Evolutionary conservation across 2,113 vertebrate species (phyloP).

Genomic region (Notothenia coriiceps): DNA sequence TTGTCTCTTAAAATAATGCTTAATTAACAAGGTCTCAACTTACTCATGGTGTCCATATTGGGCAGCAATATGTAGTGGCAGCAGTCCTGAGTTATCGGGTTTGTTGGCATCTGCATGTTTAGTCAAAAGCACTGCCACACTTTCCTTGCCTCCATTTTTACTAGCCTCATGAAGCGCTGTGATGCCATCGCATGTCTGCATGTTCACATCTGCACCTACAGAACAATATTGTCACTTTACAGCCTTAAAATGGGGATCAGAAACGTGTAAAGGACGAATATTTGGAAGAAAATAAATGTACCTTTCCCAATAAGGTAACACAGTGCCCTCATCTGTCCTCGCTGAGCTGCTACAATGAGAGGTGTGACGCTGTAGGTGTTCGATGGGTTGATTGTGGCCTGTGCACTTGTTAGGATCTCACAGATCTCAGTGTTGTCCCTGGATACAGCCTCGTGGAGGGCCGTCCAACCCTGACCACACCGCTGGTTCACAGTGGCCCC

Average conservation of each 20-base stretch:
- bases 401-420: constrained; percentile 87
- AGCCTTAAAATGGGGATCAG: not conserved
- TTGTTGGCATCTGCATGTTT: constrained; percentile 95
- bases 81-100: constrained; percentile 87
- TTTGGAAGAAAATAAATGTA: constrained; percentile 24
- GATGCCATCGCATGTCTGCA: constrained; percentile 90
- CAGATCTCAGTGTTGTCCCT: constrained; percentile 89
- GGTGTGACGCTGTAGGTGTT: constrained; percentile 91
- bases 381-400: constrained; percentile 89
- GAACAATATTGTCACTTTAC: constrained; percentile 23
- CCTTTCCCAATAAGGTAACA: constrained; percentile 87
- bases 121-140: constrained; percentile 87
- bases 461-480: constrained; percentile 92
- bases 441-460: constrained; percentile 92
- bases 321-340: constrained; percentile 88
- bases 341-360: constrained; percentile 92
- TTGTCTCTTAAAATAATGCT: not conserved
- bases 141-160: constrained; percentile 87
- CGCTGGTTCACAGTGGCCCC: constrained; percentile 92
- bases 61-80: constrained; percentile 93
- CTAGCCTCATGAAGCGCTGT: constrained; percentile 93
- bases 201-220: constrained; percentile 93
- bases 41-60: constrained; percentile 92
- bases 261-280: not conserved
- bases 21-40: constrained; percentile 56